Conservation (phyloP, 2,113 vertebrate species). For the Antechinus flavipes region DNA sequence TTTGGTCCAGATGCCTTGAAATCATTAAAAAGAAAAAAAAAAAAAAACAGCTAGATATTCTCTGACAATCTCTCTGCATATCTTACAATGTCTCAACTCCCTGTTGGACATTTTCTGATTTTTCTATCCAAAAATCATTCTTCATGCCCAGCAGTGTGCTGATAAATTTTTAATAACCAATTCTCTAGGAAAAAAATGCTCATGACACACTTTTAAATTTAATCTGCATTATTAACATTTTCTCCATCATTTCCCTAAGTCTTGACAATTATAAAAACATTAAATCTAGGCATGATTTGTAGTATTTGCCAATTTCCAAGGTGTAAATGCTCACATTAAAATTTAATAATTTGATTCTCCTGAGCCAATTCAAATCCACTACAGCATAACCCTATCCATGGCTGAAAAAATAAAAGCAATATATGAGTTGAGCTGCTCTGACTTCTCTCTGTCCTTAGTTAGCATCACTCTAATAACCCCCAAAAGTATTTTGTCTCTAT, state of each 20-base stretch:
- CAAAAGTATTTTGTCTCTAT: background rate
- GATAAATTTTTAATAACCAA: background rate
- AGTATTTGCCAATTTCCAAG: background rate
- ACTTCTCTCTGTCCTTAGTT: background rate
- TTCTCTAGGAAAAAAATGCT: background rate
- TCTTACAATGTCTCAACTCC: background rate
- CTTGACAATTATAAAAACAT: background rate
- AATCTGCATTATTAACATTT: background rate
- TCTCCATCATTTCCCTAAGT: background rate
- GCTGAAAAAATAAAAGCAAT: background rate
- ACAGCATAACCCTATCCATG: background rate
- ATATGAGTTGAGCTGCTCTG: background rate
- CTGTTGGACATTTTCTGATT: background rate
- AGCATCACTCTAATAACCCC: background rate
- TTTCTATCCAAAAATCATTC: background rate
- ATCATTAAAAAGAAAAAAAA: background rate
- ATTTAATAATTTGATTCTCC: background rate
- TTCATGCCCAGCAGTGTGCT: background rate
- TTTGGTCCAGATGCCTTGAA: background rate
- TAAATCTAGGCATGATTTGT: background rate
- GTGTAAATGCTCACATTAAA: background rate
- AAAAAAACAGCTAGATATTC: background rate
- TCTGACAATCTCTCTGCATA: background rate
- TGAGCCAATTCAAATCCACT: background rate
- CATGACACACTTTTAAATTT: background rate